Evolutionary conservation across 2,797 vertebrate genomes (phyloP), one percentile per base, ranked within the genome.

Genomic region (Pangasius mekongensis): DNA sequence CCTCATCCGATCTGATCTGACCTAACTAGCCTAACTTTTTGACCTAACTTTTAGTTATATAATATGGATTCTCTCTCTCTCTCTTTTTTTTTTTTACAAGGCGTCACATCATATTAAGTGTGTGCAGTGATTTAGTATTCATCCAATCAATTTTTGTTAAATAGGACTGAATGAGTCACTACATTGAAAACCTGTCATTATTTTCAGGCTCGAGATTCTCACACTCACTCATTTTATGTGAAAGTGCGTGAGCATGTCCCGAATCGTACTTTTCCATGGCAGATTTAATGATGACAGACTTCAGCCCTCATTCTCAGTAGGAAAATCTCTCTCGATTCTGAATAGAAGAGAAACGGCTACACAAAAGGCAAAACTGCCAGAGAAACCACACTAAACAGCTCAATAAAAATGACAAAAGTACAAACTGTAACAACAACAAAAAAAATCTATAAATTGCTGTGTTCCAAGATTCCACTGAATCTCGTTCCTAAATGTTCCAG

Each of bases 331-430:
- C 49, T 81, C 8, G 13, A 56, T 24, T 69, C 56, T 62, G 27
- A 64, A 30, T n/a, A 58, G n/a, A 30, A 30, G 20, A 88, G 22
- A 66, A 56, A 73, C 6, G 24, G 10, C 33, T 74, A 27, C 67
- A 64, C 10, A 78, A 36, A 58, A 77, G 36, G 60, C 43, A 52
- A 67, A 27, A 83, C 18, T 30, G 54, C 30, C 56, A 74, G 84
- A 20, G 43, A n/a, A 76, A 83, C 78, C 84, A 56, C 78, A 83
- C 14, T 64, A 74, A 74, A 66, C 77, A 64, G 64, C 76, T 30
- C 87, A 86, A 82, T 86, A 74, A 86, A 88, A 67, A 77, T 56
- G 62, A 74, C 73, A 62, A 52, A 64, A 52, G 36, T 30, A 81
- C 64, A 43, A 78, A 81, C 49, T 24, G 27, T 36, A 77, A 47